Evolutionary conservation across 1,140 invertebrate species (phyloP), one percentile per base, ranked within the genome.

Genomic region (Planococcus citri): DNA sequence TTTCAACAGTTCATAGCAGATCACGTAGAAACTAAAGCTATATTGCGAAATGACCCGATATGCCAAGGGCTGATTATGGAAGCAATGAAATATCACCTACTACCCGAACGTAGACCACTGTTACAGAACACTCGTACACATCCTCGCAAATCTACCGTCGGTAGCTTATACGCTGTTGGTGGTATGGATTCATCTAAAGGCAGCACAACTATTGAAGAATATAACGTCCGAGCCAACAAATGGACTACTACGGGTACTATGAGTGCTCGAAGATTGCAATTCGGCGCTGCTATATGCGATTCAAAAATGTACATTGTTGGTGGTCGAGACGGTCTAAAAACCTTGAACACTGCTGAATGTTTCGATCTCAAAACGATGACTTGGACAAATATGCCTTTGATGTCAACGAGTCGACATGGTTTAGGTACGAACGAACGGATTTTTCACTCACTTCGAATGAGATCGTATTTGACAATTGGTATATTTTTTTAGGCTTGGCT

Each of bases 271-370:
- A 79, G 91, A 25, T 79, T 95, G 25, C 93, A 96, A 78, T 95
- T 95, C 80, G 92, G 92, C 3, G 91, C 93, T 8, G 92, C 90
- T 51, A 84, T 95, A 8, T 84, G 95, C 74, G 89, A 91, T 72
- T 88, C 88, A 68, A 91, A 91, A 78, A 80, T 93, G 10, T 86
- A 89, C 68, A 83, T 90, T 22, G 91, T 92, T 14, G 93, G 93
- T 24, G 94, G 94, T 9, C 82, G 94, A 70, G 93, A 96, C 80
- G 94, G 93, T n/a, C 82, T 96, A 3, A 95, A 95, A 80, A 96
- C 93, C 4, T 79, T 96, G 1, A 94, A 92, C 74, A 88, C 88
- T 3, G 91, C 92, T 69, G 92, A 95, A 79, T 89, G 88, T 77
- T 87, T 91, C 72, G 91, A 90, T 76, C 82, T 92, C 61, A 86